Percentiles rank a stretch among this genome's conserved stretches.
Evolutionary conservation across 2,797 vertebrate species (phyloP).

Genomic region (Aplochiton taeniatus): DNA sequence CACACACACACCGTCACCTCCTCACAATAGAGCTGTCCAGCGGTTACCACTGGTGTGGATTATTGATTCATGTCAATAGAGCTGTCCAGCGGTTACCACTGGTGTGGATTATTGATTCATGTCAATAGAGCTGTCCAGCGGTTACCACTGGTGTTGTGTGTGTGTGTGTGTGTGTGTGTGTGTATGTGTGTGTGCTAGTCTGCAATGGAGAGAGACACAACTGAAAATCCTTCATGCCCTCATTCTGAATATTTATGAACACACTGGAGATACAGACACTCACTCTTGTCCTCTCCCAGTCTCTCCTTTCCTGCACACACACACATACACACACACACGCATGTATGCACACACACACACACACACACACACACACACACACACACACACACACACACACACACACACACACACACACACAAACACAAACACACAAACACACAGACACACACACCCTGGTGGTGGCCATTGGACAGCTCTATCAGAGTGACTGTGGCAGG

Average conservation of each 20-base stretch:
- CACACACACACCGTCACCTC: background rate
- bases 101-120: background rate
- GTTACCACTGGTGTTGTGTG: too few relatives aligned
- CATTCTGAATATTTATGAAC: too few relatives aligned
- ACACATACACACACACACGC: background rate
- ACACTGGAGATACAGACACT: background rate
- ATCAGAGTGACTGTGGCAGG: background rate
- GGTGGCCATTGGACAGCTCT: background rate
- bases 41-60: too few relatives aligned
- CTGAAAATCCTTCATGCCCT: too few relatives aligned
- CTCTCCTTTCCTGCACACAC: too few relatives aligned
- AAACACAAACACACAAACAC: background rate
- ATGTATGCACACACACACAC: background rate
- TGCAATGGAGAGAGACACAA: too few relatives aligned
- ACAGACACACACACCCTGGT: background rate
- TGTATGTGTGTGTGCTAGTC: background rate
- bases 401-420: conserved; percentile 1
- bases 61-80: background rate
- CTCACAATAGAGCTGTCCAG: too few relatives aligned
- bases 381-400: background rate
- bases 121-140: background rate
- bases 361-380: background rate
- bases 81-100: too few relatives aligned
- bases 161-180: background rate
- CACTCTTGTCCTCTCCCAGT: background rate